Evolutionary conservation across 2,888 invertebrate genomes (phyloP), one percentile per base, ranked within the genome.

Genomic region (Pseudolycoriella hygida): DNA sequence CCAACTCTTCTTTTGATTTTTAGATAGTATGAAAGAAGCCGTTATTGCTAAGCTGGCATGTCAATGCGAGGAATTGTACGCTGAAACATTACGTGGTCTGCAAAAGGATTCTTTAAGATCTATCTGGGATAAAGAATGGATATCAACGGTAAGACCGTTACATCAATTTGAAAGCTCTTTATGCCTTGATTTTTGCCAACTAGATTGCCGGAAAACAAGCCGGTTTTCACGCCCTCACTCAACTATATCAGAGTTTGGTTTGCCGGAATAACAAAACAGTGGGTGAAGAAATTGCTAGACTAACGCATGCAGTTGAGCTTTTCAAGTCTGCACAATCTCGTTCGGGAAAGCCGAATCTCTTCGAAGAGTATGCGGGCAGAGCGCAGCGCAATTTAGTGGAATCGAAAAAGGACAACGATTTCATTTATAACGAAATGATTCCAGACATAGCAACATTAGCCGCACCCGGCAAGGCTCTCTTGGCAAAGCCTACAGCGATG

Each of bases 401-500:
- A 54, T 93, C 89, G 0, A 76, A 76, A 56, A 93, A 92, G 65
- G 97, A 98, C 67, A 98, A 98, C 67, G 92, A 98, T 70, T 96
- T 97, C 65, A 97, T 98, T 61, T 98, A 98, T 67, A 97, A 98
- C 67, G 97, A 94, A 66, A 80, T 89, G 61, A 78, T 98, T 57
- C 94, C 96, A 0, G 92, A 93, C 58, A 64, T 77, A 3, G 78
- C 79, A 59, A 69, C 74, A 44, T 70, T 98, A 44, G 72, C 80
- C 48, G 73, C 85, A 0, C 75, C 97, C 31, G 80, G 84, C 50
- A 85, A 88, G 69, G 86, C 83, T 17, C 72, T 77, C 51, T 68
- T 96, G 45, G 96, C 93, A 43, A 92, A 92, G 68, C 66, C 84
- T 42, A 62, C 80, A 49, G 73, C 82, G 46, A 59, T 79, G 49